Conservation (phyloP, 2,797 vertebrate genomes). For the Centropyge bicolor region DNA sequence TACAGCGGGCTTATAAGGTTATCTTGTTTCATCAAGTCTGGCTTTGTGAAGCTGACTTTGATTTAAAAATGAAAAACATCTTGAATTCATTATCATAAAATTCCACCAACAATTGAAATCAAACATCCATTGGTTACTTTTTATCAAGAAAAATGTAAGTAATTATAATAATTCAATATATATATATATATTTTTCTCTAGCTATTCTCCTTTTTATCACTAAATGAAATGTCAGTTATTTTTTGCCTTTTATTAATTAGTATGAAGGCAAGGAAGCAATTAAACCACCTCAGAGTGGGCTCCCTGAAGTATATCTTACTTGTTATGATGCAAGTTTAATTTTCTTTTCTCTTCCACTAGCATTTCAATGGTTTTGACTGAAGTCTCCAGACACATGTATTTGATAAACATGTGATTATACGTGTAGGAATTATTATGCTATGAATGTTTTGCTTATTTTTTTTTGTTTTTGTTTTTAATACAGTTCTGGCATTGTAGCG, state of each 20-base stretch:
- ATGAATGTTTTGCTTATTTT: not conserved
- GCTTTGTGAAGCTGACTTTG: no score
- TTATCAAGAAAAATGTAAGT: not conserved
- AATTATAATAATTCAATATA: not conserved
- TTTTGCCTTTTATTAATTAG: not conserved
- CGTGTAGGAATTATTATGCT: not conserved
- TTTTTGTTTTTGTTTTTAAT: not conserved
- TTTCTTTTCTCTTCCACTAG: not conserved
- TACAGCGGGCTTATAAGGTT: no score
- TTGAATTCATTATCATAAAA: no score
- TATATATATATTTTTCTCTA: not conserved
- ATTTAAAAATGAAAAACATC: no score
- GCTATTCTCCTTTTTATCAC: not conserved
- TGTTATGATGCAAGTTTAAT: not conserved
- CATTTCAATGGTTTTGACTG: not conserved
- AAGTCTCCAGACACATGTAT: not conserved
- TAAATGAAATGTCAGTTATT: constrained; percentile 1
- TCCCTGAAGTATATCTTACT: not conserved
- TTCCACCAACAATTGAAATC: no score
- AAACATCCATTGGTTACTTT: no score
- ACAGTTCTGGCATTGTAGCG: not conserved
- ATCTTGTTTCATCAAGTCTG: no score
- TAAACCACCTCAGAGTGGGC: not conserved
- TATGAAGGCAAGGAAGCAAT: not conserved
- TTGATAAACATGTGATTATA: not conserved